Conservation (phyloP, 2,888 invertebrate genomes). For the Thecophora atra region DNA sequence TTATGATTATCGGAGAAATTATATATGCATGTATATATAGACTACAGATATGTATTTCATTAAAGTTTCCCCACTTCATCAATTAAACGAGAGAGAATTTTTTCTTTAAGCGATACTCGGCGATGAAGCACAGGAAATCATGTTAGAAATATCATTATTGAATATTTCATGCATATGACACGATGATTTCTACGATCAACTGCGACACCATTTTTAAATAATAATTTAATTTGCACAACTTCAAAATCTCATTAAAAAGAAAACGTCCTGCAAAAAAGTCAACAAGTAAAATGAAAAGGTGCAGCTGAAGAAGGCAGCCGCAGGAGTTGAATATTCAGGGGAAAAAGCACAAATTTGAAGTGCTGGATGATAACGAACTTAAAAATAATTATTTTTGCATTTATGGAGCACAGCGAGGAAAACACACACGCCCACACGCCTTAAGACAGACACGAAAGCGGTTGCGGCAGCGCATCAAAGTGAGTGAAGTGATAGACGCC, state of each 20-base stretch:
- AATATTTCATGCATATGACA: no score
- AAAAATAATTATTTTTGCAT: conserved; percentile 32
- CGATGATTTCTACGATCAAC: not conserved
- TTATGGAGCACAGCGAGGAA: conserved; percentile 5
- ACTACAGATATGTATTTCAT: no score
- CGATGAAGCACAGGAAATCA: no score
- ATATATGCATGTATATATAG: no score
- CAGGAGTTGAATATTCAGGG: not conserved
- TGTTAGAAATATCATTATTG: no score
- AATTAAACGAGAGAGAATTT: conserved; percentile 4
- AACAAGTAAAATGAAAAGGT: conserved; percentile 4
- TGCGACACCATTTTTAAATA: not conserved
- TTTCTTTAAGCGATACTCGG: not conserved
- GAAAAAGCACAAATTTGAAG: conserved; percentile 24
- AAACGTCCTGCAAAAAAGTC: not conserved
- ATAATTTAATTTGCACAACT: conserved; percentile 6
- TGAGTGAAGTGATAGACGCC: not conserved
- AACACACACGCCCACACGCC: not conserved
- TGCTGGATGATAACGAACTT: conserved; percentile 30
- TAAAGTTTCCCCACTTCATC: no score
- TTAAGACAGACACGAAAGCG: not conserved
- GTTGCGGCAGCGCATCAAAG: no score
- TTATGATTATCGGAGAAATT: no score
- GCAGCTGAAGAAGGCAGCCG: not conserved
- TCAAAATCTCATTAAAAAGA: conserved; percentile 26